Base-by-base conservation (phyloP, 2,797 vertebrate species). In the Sebastes itinus region DNA sequence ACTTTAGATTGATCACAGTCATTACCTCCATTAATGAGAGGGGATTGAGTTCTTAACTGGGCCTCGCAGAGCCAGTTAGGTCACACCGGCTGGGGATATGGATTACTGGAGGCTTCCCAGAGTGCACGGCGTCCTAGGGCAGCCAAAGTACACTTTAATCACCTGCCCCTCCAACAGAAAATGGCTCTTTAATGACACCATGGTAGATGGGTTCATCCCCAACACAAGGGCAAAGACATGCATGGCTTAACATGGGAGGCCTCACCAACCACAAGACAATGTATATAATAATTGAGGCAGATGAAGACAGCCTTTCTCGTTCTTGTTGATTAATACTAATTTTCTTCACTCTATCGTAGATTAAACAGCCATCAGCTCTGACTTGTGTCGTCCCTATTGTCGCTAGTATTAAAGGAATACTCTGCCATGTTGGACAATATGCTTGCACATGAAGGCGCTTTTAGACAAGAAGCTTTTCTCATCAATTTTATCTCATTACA, bases 21-120 rank as follows among this genome's bases (percentile, higher is more conserved):
- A 95, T 95, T 96, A 95, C 83, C 85, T 88, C 85, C 93, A 94
- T 93, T 96, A 96, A 95, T 93, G 95, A 95, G 93, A 89, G 88
- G 78, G 83, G 92, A 95, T 95, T 94, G 93, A 94, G 93, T 95
- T 94, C 91, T 93, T 93, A 89, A 92, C 89, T 86, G 89, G 89
- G 88, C 89, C 86, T 90, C 18, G 78, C 85, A 63, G 82, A 92
- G 91, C 90, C 87, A 77, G 86, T 88, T 83, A 90, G 94, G 94
- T 93, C 93, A 92, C 84, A 82, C 83, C 59, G 92, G 88, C 87
- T 84, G 80, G 82, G 88, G 89, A 87, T 93, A 90, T 92, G 90
- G 93, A 93, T 93, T 93, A 87, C 86, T 65, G 80, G 87, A 93
- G 89, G 83, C 83, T 89, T 92, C 88, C 83, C 68, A 56, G 88